These are phyloP conservation scores for Flexamia atlantica DNA, from an alignment of 2,888 invertebrate species.

Conservation along the genomic window DNA sequence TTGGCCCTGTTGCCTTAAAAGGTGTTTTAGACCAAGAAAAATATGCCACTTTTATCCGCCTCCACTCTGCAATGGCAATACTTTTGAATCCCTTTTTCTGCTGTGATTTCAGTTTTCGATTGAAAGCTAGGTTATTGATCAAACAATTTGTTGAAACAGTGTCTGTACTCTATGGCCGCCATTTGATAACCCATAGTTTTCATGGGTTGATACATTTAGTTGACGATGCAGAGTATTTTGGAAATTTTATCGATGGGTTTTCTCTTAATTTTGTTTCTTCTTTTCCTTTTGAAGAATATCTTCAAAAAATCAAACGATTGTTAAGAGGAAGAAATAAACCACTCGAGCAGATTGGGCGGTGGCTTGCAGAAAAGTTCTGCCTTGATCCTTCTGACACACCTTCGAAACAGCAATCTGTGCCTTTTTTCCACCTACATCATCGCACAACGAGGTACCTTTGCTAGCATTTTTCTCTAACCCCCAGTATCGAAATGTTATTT, in stretches of 20 bases:
- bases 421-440: neutral
- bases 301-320: conserved; percentile 13
- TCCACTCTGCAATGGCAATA: conserved; percentile 18
- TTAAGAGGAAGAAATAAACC: conserved; percentile 19
- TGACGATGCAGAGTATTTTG: conserved; percentile 38
- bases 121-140: neutral
- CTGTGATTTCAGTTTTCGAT: neutral
- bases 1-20: conserved; percentile 26
- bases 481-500: too few species aligned
- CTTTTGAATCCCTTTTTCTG: neutral
- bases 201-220: conserved; percentile 32
- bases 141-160: conserved; percentile 29
- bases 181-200: conserved; percentile 40
- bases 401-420: neutral
- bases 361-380: conserved; percentile 21
- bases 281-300: conserved; percentile 4
- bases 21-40: neutral
- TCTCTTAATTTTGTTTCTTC: conserved; percentile 41
- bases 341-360: conserved; percentile 10
- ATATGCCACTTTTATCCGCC: neutral
- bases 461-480: neutral
- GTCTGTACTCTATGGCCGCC: neutral
- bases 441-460: neutral
- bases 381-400: neutral
- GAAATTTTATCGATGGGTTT: neutral